Percentiles rank a stretch among this genome's conserved stretches.
Conservation (phyloP, 2,888 invertebrate species). For the Argynnis bischoffii region DNA sequence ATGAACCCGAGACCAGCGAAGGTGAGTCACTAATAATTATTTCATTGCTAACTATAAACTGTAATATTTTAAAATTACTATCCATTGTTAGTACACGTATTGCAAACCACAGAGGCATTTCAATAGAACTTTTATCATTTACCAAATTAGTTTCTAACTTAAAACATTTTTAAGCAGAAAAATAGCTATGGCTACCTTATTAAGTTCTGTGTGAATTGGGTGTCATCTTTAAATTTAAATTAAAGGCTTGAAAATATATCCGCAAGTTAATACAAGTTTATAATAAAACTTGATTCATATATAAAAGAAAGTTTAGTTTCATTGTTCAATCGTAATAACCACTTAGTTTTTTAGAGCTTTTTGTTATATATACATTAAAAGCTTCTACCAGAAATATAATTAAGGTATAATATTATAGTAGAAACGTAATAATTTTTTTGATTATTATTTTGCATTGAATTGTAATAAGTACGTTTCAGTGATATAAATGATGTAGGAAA, state of each 20-base stretch:
- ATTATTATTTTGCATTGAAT: background rate
- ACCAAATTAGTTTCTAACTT: too few species aligned
- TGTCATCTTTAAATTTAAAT: background rate
- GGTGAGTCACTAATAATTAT: too few species aligned
- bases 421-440: slow-evolving; percentile 8
- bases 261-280: too few species aligned
- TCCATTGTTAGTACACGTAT: too few species aligned
- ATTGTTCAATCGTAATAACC: slow-evolving; percentile 3
- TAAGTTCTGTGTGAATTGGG: background rate
- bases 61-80: too few species aligned
- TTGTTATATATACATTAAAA: slow-evolving; percentile 4
- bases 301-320: slow-evolving; percentile 5
- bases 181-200: too few species aligned
- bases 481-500: background rate
- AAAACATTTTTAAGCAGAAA: too few species aligned
- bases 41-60: too few species aligned
- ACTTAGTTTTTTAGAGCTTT: background rate
- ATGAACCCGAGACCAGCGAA: too few species aligned
- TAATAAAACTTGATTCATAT: background rate
- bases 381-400: slow-evolving; percentile 8
- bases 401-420: slow-evolving; percentile 8
- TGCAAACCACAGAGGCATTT: too few species aligned
- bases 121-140: too few species aligned
- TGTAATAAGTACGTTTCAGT: background rate
- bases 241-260: background rate